phyloP scores from a whole-genome alignment of 2,797 vertebrate species.

The Acanthurus leucopareius region DNA sequence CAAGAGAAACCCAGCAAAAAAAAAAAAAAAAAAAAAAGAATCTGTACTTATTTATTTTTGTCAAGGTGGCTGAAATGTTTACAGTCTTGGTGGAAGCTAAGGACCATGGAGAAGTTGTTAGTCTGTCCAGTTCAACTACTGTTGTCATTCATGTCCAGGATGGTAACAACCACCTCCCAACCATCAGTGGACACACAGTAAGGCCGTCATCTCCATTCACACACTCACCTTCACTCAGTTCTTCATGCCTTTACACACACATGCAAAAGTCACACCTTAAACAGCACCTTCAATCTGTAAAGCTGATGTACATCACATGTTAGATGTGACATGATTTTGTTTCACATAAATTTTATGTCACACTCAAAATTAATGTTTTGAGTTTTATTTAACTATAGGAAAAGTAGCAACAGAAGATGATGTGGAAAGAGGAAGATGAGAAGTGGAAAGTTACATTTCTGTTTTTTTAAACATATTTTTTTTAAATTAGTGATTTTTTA shows the following conservation, averaged over 20 bases:
- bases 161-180: conserved; percentile 76
- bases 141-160: conserved; percentile 73
- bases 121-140: conserved; percentile 76
- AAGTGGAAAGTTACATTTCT: background rate
- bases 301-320: too few relatives aligned
- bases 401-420: too few relatives aligned
- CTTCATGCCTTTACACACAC: background rate
- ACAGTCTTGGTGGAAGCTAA: conserved; percentile 77
- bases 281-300: background rate
- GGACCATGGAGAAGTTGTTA: conserved; percentile 75
- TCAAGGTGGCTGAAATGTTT: conserved; percentile 70
- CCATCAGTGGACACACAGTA: conserved; percentile 71
- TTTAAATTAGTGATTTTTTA: background rate
- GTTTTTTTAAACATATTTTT: background rate
- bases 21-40: background rate
- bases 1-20: background rate
- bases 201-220: background rate
- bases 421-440: too few relatives aligned
- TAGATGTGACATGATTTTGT: too few relatives aligned
- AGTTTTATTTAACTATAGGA: too few relatives aligned
- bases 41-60: background rate
- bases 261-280: background rate
- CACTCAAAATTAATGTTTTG: too few relatives aligned
- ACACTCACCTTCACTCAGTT: too few relatives aligned
- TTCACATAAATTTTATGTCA: too few relatives aligned